phyloP scores from a whole-genome alignment of 2,888 invertebrate genomes.

The Saturnia japonica region DNA sequence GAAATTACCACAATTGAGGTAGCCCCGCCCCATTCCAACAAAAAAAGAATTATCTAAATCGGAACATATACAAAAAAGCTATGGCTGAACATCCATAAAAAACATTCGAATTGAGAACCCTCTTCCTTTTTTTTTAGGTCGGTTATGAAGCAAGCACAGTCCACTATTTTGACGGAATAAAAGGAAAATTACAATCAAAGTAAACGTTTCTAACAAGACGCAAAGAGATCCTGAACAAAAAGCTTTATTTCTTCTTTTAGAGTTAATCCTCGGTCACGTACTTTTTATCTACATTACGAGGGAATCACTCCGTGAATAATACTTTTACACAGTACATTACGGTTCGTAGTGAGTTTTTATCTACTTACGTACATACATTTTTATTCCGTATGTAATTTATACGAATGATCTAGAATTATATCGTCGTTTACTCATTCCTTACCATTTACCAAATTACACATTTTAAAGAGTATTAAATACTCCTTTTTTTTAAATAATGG shows the following conservation, averaged over 20 bases:
- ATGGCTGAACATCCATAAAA: too few species aligned
- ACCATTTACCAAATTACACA: not conserved
- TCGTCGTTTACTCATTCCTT: not conserved
- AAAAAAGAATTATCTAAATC: too few species aligned
- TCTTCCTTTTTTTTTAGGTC: too few species aligned
- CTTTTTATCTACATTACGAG: conserved; percentile 8
- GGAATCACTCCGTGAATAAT: conserved; percentile 1
- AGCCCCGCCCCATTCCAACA: too few species aligned
- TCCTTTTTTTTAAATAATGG: too few species aligned
- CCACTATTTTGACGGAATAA: too few species aligned
- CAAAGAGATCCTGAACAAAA: not conserved
- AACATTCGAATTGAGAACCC: too few species aligned
- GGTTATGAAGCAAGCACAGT: too few species aligned
- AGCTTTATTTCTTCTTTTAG: conserved; percentile 4
- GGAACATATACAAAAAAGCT: too few species aligned
- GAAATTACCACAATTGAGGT: too few species aligned
- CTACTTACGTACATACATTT: not conserved
- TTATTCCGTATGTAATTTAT: not conserved
- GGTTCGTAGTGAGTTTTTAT: not conserved
- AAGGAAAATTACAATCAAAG: not conserved
- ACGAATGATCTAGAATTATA: not conserved
- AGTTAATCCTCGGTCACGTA: conserved; percentile 11
- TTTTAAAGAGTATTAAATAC: not conserved
- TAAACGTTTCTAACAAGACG: not conserved
- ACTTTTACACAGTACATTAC: not conserved